These are phyloP conservation scores for Gorsachius goisagi DNA, from an alignment of 2,113 vertebrate species.

Conservation along the genomic window DNA sequence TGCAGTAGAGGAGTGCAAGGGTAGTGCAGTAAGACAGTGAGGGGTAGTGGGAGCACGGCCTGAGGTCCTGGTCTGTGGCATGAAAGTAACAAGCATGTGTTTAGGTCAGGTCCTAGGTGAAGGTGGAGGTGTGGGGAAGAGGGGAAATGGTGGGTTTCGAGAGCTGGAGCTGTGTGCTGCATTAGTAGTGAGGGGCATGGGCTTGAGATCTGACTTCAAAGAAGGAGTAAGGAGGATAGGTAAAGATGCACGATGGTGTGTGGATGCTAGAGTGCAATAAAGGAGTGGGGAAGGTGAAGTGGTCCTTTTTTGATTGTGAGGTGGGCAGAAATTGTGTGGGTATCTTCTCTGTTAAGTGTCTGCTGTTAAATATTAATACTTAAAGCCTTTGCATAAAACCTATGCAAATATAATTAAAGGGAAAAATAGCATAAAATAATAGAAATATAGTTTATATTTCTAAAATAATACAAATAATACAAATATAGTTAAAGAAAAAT, in stretches of 20 bases:
- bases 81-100: background rate
- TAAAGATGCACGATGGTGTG: background rate
- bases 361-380: background rate
- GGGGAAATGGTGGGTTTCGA: background rate
- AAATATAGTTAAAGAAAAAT: background rate
- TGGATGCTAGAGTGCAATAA: background rate
- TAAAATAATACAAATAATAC: background rate
- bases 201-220: background rate
- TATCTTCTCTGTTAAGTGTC: background rate
- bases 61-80: background rate
- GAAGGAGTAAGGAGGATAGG: background rate
- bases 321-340: background rate
- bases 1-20: background rate
- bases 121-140: background rate
- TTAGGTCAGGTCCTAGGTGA: background rate
- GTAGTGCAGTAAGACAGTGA: rapidly evolving
- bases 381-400: background rate
- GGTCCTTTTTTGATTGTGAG: background rate
- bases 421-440: background rate
- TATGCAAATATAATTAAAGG: background rate
- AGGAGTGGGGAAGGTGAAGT: background rate
- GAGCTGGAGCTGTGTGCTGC: background rate
- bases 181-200: background rate
- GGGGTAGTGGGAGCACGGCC: background rate
- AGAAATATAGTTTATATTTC: background rate